These are phyloP conservation scores for Rhombomys opimus DNA, from an alignment of 2,113 vertebrate genomes.

Conservation along the genomic window DNA sequence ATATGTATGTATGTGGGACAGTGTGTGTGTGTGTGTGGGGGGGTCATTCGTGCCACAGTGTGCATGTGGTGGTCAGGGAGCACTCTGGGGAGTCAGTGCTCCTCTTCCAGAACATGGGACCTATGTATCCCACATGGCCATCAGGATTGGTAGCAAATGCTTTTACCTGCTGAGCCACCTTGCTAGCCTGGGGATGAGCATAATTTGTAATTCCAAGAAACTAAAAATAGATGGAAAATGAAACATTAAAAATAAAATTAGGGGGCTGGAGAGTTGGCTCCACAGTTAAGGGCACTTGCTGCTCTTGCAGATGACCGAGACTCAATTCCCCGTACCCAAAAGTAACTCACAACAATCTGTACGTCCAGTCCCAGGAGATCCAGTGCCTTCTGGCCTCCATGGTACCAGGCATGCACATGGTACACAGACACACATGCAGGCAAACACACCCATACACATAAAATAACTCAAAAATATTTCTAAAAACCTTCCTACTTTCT, in stretches of 20 bases:
- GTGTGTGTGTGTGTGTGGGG: not conserved
- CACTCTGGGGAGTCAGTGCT: not conserved
- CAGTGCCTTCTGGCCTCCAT: not conserved
- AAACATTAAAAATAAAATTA: constrained; percentile 38
- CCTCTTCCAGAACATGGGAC: not conserved
- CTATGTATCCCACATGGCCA: not conserved
- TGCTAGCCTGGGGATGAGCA: not conserved
- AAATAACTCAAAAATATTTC: not conserved
- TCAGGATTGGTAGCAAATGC: not conserved
- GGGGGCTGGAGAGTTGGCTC: not conserved
- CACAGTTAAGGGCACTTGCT: not conserved
- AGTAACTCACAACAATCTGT: not conserved
- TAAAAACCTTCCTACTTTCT: not conserved
- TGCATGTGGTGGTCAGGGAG: not conserved
- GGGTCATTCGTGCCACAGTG: no score
- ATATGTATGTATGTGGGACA: not conserved
- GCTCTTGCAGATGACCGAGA: not conserved
- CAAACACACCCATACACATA: not conserved
- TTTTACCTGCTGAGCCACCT: not conserved
- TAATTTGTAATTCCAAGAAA: constrained; percentile 48
- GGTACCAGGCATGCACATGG: not conserved
- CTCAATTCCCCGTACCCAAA: not conserved
- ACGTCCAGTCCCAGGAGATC: not conserved
- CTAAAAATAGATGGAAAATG: not conserved
- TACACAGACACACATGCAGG: not conserved